Evolutionary conservation across 2,888 invertebrate species (phyloP).

Genomic region (Stenotaenia linearis): DNA sequence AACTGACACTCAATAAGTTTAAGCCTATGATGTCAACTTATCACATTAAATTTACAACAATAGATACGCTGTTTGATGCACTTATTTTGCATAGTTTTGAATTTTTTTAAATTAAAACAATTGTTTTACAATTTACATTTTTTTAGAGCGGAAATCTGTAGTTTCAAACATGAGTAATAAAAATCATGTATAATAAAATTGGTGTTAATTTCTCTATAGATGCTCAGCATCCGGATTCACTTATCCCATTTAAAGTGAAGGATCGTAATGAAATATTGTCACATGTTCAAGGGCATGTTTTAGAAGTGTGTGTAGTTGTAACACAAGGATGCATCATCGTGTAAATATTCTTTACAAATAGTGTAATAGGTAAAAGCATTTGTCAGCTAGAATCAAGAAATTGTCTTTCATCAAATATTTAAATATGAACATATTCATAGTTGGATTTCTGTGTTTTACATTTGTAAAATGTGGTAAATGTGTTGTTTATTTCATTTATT

Average conservation of each 20-base stretch:
- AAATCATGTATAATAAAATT: neutral
- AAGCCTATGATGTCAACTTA: neutral
- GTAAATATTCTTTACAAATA: neutral
- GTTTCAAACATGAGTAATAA: no score
- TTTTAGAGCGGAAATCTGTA: no score
- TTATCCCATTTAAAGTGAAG: neutral
- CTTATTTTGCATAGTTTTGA: no score
- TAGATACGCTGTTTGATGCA: no score
- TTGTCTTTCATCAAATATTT: no score
- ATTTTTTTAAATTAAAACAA: no score
- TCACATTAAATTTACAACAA: neutral
- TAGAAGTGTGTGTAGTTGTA: no score
- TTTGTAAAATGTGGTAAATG: neutral
- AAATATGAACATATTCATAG: neutral
- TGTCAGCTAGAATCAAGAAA: neutral
- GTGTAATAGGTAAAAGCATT: no score
- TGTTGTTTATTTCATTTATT: no score
- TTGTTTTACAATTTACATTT: no score
- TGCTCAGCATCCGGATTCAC: neutral
- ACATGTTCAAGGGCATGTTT: neutral
- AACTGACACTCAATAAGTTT: neutral
- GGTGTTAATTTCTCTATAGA: neutral
- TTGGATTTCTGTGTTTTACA: neutral
- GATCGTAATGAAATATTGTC: neutral
- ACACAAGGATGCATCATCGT: no score